A percentile compares a stretch with the other conserved stretches of the same genome.
Conservation (phyloP, 53 echinoderm and acorn worm genomes). For the Mesocentrotus franciscanus region DNA sequence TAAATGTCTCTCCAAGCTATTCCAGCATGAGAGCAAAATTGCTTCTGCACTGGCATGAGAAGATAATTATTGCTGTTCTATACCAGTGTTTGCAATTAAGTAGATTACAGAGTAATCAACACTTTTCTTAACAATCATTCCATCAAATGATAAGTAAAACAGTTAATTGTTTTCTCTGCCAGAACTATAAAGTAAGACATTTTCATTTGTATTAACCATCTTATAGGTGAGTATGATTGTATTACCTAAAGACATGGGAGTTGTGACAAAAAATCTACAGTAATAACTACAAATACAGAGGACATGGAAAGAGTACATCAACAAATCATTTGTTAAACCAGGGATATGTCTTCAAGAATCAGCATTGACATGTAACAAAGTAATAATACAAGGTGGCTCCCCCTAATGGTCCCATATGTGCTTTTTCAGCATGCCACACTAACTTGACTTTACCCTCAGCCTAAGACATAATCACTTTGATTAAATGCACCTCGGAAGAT, state of each 20-base stretch:
- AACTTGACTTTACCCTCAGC: conserved; percentile 39
- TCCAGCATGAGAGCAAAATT: not conserved
- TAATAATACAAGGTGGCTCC: not conserved
- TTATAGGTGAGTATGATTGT: not conserved
- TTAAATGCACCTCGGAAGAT: conserved; percentile 54
- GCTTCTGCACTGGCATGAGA: not conserved
- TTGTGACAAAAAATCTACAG: not conserved
- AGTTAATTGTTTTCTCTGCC: not conserved
- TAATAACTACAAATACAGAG: not conserved
- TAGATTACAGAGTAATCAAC: not conserved
- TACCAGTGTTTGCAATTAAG: not conserved
- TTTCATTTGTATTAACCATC: not conserved
- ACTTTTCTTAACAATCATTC: not conserved
- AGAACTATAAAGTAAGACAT: not conserved
- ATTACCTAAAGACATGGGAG: not conserved
- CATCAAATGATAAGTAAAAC: not conserved
- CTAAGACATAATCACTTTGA: conserved; percentile 61
- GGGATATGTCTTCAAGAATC: not conserved
- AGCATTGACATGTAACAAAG: not conserved
- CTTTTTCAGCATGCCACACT: conserved; percentile 57
- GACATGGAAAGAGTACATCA: not conserved
- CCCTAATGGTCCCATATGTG: conserved; percentile 60
- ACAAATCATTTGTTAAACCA: not conserved
- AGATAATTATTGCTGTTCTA: not conserved
- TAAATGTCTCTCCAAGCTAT: not conserved